Evolutionary conservation across 2,797 vertebrate species (phyloP), one percentile per base, ranked within the genome.

Genomic region (Leptoclinus maculatus): DNA sequence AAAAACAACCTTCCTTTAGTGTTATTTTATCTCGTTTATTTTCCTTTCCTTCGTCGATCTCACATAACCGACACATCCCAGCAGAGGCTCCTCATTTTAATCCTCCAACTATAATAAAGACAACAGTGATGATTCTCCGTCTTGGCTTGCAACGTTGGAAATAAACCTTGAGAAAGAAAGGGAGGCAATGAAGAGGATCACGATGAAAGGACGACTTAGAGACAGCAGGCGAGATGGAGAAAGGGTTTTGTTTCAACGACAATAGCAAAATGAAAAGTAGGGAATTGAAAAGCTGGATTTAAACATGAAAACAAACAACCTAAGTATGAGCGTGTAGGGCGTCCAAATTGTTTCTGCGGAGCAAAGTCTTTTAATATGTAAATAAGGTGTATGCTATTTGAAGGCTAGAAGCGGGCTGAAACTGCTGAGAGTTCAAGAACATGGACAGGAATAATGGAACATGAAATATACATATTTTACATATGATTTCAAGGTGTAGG

Each of bases 281-380:
- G 56, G 71, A 51, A 84, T 83, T n/a, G 53, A 79, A 79, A 82
- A 69, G 51, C 38, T 59, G 68, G 49, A 71, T 82, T 81, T 65
- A 79, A 70, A 78, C 38, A 34, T 25, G 49, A 23, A 79, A 64
- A 71, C 62, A 82, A 78, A 78, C 45, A 21, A 29, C 41, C 23
- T 13, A 23, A 19, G 53, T 54, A 13, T 5, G 56, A 43, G 43
- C 19, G 12, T 19, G 12, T 7, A 4, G 25, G 2, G 60, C n/a
- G 29, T 58, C 32, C n/a, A 66, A 38, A 62, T 49, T 29, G 27
- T 34, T 71, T 36, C 56, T 29, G 41, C 10, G 5, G 19, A 32
- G n/a, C 57, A 8, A 23, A 32, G 19, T 65, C 21, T 38, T 81
- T 75, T 60, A 69, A 58, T 27, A 76, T 73, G 74, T 43, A 82